phyloP scores from a whole-genome alignment of 1,140 invertebrate genomes.

The Melipona quadrifasciata region DNA sequence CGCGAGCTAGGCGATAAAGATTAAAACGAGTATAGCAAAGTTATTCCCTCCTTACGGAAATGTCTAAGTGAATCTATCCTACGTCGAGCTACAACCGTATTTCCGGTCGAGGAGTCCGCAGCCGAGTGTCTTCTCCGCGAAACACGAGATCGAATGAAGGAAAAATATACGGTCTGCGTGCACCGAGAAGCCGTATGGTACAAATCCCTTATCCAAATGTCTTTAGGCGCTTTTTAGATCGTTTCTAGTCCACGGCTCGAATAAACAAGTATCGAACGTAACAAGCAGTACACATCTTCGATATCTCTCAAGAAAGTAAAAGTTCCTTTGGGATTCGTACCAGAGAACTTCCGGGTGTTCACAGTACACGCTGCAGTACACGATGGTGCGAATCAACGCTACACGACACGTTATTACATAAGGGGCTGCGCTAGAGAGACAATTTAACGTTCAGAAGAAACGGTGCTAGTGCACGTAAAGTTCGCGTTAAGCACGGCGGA shows the following conservation, averaged over 20 bases:
- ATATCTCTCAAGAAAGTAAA: background rate
- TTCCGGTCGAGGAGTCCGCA: background rate
- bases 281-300: background rate
- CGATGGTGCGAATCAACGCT: constrained; percentile 52
- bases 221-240: constrained; percentile 2
- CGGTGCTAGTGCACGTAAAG: constrained; percentile 62
- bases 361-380: constrained; percentile 25
- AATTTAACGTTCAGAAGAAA: constrained; percentile 61
- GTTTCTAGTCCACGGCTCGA: background rate
- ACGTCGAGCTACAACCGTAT: constrained; percentile 1
- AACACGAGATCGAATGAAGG: constrained; percentile 26
- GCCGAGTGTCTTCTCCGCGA: constrained; percentile 2
- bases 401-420: constrained; percentile 56
- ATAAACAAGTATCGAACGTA: background rate
- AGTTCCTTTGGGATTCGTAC: background rate
- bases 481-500: constrained; percentile 66
- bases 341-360: background rate
- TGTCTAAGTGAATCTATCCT: constrained; percentile 18
- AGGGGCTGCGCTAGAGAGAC: constrained; percentile 60
- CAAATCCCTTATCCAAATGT: background rate
- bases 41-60: constrained; percentile 12
- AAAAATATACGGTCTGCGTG: constrained; percentile 10
- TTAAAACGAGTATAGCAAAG: constrained; percentile 21
- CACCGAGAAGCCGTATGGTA: background rate
- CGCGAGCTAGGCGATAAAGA: constrained; percentile 19